Evolutionary conservation across 2,113 vertebrate genomes (phyloP), one percentile per base, ranked within the genome.

Genomic region (Pluvianellus socialis): DNA sequence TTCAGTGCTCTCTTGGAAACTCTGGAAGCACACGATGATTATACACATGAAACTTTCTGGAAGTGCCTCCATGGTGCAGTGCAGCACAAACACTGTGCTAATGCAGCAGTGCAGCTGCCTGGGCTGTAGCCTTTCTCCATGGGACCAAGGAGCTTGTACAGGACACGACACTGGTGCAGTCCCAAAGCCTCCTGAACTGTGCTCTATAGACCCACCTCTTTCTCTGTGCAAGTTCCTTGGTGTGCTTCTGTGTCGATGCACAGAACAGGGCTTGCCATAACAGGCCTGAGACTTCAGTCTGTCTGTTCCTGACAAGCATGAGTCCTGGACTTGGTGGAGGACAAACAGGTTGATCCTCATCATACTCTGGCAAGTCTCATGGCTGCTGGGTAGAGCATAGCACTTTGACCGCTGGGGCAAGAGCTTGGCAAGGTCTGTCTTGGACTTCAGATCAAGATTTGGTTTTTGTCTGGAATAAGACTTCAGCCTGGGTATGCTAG

Each of bases 11-110:
- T 35, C 56, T 3, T 79, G 88, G 90, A 93, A 87, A 22, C 52
- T 67, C 80, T 35, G 0, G 1, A 24, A 80, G 79, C 9, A 2
- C 5, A 1, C 28, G 0, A 10, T 27, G 77, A 19, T 82, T 23
- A 35, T 52, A 70, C 32, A 2, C 4, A 1, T 35, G 79, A 56
- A 59, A 12, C 85, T 45, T 7, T 47, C 70, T 93, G 94, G 92
- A 65, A 27, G 33, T 75, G 74, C n/a, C 85, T 82, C 28, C 5
- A 0, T 82, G 92, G 95, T 95, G 95, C 96, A 95, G 81, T 93
- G 92, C 94, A 94, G 96, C 61, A 21, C 1, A 52, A 79, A 30
- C 24, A 4, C 44, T 52, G 90, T 81, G 67, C 83, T 95, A 19
- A 52, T 76, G 92, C 92, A 89, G 92, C 76, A 68, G 11, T 55